These are phyloP conservation scores for Drosophila multiciliata DNA, from an alignment of 2,888 invertebrate genomes.

Conservation along the genomic window DNA sequence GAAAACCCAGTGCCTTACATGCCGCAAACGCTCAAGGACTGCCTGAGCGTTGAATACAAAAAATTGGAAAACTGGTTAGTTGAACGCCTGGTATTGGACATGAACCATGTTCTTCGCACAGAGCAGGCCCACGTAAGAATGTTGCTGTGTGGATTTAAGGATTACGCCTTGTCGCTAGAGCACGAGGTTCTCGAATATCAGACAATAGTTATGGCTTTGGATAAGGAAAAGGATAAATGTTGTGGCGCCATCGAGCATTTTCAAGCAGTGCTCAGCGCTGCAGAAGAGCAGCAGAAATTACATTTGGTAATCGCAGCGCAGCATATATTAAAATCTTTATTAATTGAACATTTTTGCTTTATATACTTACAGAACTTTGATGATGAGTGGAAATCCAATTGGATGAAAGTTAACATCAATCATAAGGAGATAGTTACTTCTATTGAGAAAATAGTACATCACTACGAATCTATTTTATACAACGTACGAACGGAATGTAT, in stretches of 20 bases:
- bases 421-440: neutral
- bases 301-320: slow-evolving; percentile 22
- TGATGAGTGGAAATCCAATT: slow-evolving; percentile 31
- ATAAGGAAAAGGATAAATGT: slow-evolving; percentile 18
- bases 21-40: slow-evolving; percentile 29
- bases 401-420: slow-evolving; percentile 7
- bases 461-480: slow-evolving; percentile 42
- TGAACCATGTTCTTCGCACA: slow-evolving; percentile 62
- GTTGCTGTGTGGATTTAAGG: slow-evolving; percentile 62
- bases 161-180: slow-evolving; percentile 71
- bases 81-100: slow-evolving; percentile 52
- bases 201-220: slow-evolving; percentile 4
- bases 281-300: slow-evolving; percentile 14
- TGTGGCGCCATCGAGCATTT: slow-evolving; percentile 54
- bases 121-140: slow-evolving; percentile 57
- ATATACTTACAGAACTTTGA: slow-evolving; percentile 16
- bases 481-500: slow-evolving; percentile 11
- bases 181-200: slow-evolving; percentile 53
- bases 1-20: slow-evolving; percentile 24
- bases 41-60: neutral
- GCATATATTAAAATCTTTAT: neutral
- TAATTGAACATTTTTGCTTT: neutral
- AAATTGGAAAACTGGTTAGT: slow-evolving; percentile 45
- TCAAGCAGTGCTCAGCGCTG: slow-evolving; percentile 25
- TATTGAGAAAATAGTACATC: slow-evolving; percentile 10